Evolutionary conservation across 2,113 vertebrate species (phyloP), one percentile per base, ranked within the genome.

Genomic region (Polypterus bichir): DNA sequence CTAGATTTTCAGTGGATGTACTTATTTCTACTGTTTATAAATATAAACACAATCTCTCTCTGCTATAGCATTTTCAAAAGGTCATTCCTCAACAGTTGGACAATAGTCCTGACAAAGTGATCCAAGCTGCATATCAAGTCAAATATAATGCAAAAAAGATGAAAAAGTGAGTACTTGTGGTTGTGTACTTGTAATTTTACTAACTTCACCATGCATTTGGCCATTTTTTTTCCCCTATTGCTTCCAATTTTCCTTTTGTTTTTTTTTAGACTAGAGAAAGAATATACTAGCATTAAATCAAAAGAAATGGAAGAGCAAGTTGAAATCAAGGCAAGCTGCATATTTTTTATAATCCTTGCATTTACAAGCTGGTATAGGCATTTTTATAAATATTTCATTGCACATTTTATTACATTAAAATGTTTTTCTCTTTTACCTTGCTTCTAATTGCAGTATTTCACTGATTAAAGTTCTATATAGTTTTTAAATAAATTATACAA

Each of bases 111-210:
- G 96, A 99, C 73, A 97, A 92, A 73, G 88, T 99, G 79, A 97
- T 99, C 69, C 91, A 89, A 81, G 84, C 85, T 69, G 91, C 96
- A 70, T 97, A 94, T 75, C 94, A 98, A 84, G 91, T 98, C 78
- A 99, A 98, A 81, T 99, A 99, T 85, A 99, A 99, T 57, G 86
- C 83, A 78, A 98, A 98, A 86, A 99, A 97, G 85, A 99, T 99
- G 95, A 98, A 97, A 80, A 98, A 97, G 96, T 97, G 83, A 79
- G 90, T 80, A 64, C 68, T 44, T 7, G n/a, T 57, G 27, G 27
- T 27, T 27, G 46, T 48, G 46, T 11, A 7, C 5, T 59, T 4
- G 46, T 11, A 59, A 60, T 11, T 47, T 5, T 48, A 27, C 27
- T 9, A n/a, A 9, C 55, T 57, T 27, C 4, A 45, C 8, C 9